Percentiles rank a stretch among this genome's conserved stretches.
phyloP scores from a whole-genome alignment of 1,140 invertebrate genomes.

The Akabosia matsudoensis region DNA sequence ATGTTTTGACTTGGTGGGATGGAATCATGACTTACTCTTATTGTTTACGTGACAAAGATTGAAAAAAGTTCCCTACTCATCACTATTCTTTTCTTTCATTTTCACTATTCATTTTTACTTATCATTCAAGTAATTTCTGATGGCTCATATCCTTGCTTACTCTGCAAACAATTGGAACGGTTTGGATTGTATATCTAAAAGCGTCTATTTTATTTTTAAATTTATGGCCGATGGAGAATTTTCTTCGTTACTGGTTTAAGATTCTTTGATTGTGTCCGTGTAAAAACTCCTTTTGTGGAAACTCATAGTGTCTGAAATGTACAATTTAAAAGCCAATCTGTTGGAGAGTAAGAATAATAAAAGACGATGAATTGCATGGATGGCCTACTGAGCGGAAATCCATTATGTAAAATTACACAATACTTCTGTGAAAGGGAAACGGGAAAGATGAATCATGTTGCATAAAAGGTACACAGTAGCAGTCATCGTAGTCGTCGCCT shows the following conservation, averaged over 20 bases:
- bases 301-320: not conserved
- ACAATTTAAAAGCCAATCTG: slow-evolving; percentile 3
- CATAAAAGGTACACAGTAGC: slow-evolving; percentile 17
- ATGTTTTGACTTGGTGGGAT: slow-evolving; percentile 9
- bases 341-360: not conserved
- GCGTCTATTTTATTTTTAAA: too few relatives aligned
- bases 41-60: not conserved
- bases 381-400: slow-evolving; percentile 32
- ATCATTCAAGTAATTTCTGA: not conserved
- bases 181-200: not conserved
- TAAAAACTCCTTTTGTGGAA: slow-evolving; percentile 17
- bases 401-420: slow-evolving; percentile 39
- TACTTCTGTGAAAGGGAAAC: slow-evolving; percentile 15
- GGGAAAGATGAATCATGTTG: slow-evolving; percentile 14
- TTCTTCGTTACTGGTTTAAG: too few relatives aligned
- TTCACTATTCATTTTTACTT: not conserved
- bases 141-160: not conserved
- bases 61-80: not conserved
- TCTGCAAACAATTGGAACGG: not conserved
- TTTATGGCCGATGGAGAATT: not conserved
- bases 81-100: not conserved
- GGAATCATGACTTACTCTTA: not conserved
- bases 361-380: slow-evolving; percentile 23
- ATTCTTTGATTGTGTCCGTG: not conserved
- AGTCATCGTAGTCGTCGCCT: not conserved